Percentiles rank a stretch among this genome's conserved stretches.
Evolutionary conservation across 2,888 invertebrate species (phyloP).

Genomic region (Acrocyrtus sp.): DNA sequence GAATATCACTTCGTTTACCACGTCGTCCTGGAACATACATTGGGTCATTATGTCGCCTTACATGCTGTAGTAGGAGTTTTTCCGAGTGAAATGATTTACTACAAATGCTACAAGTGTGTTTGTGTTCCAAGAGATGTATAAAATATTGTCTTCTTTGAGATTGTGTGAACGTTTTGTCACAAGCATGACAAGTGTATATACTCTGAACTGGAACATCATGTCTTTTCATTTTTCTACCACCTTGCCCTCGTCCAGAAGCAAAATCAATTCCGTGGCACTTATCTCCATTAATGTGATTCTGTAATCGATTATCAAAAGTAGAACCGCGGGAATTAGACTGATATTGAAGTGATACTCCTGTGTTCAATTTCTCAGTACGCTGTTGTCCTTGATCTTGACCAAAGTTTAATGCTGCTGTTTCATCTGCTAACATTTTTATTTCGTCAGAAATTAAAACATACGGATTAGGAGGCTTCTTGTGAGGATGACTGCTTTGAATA

Average conservation of each 20-base stretch:
- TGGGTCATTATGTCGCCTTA: not conserved
- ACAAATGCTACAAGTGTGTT: not conserved
- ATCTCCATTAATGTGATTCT: too few relatives aligned
- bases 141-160: not conserved
- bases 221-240: not conserved
- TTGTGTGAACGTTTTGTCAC: slow-evolving; percentile 1
- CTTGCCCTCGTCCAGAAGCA: too few relatives aligned
- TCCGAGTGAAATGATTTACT: not conserved
- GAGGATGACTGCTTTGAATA: not conserved
- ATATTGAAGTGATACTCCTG: too few relatives aligned
- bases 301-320: too few relatives aligned
- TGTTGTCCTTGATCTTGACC: too few relatives aligned
- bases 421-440: slow-evolving; percentile 3
- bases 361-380: not conserved
- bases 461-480: slow-evolving; percentile 12
- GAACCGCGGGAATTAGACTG: too few relatives aligned
- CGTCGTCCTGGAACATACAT: not conserved
- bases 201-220: slow-evolving; percentile 8
- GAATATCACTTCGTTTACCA: slow-evolving; percentile 16
- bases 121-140: not conserved
- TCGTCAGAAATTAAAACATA: slow-evolving; percentile 18
- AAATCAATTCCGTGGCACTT: too few relatives aligned
- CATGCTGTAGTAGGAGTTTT: not conserved
- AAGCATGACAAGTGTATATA: not conserved
- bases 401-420: too few relatives aligned